phyloP scores from a whole-genome alignment of 2,113 vertebrate species.

The Triplophysa rosa region DNA sequence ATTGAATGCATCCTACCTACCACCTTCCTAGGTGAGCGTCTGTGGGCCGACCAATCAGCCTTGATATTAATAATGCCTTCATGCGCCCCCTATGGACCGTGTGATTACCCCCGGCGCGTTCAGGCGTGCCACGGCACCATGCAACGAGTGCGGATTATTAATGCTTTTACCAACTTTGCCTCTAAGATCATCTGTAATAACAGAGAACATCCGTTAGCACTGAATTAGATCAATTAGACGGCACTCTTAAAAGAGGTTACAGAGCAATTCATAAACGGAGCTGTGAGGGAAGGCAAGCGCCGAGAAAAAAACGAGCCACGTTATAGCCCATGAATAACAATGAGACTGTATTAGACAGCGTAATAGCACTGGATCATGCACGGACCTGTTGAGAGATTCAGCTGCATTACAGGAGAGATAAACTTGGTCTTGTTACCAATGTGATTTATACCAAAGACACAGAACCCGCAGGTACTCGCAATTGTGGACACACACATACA shows the following conservation, averaged over 20 bases:
- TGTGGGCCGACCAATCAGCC: slow-evolving; percentile 52
- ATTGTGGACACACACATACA: background rate
- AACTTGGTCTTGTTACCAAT: slow-evolving; percentile 54
- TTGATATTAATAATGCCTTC: slow-evolving; percentile 57
- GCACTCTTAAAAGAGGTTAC: slow-evolving; percentile 59
- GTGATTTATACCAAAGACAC: slow-evolving; percentile 42
- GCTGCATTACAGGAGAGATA: slow-evolving; percentile 47
- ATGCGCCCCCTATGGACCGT: slow-evolving; percentile 57
- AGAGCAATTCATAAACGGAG: slow-evolving; percentile 56
- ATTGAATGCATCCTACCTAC: slow-evolving; percentile 33
- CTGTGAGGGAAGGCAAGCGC: slow-evolving; percentile 43
- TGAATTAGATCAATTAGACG: slow-evolving; percentile 62
- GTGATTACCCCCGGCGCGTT: slow-evolving; percentile 45
- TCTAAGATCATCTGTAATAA: slow-evolving; percentile 61
- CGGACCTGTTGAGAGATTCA: slow-evolving; percentile 56
- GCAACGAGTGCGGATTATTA: slow-evolving; percentile 52
- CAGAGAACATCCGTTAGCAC: slow-evolving; percentile 56
- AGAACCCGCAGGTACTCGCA: slow-evolving; percentile 43
- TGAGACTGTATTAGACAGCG: slow-evolving; percentile 54
- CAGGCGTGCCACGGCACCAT: slow-evolving; percentile 37
- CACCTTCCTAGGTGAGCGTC: slow-evolving; percentile 41
- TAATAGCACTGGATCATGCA: slow-evolving; percentile 55
- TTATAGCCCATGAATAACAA: slow-evolving; percentile 61
- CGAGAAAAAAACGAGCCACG: slow-evolving; percentile 42
- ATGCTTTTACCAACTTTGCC: slow-evolving; percentile 58